Conservation (phyloP, 2,113 vertebrate genomes). For the Anguilla japonica region DNA sequence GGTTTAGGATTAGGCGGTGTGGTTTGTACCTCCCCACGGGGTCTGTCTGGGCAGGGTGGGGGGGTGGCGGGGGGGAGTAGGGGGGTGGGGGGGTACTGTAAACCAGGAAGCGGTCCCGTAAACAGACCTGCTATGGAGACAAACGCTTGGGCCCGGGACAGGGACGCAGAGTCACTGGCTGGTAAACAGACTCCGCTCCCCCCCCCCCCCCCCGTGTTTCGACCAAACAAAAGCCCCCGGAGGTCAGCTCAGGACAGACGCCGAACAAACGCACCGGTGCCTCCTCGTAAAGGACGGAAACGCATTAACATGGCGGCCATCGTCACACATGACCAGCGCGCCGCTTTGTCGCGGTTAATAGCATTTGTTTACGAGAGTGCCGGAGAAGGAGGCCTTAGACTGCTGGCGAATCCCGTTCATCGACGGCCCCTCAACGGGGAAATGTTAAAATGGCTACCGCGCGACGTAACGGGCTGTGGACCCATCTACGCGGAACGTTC, state of each 20-base stretch:
- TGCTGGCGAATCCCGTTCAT: not conserved
- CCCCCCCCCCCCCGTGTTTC: conserved; percentile 7
- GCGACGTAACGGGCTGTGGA: not conserved
- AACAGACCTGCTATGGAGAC: conserved; percentile 72
- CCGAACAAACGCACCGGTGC: not conserved
- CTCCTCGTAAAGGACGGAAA: not conserved
- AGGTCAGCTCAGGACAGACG: not conserved
- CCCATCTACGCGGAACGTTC: not conserved
- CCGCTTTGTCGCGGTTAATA: not conserved
- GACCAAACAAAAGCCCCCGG: not conserved
- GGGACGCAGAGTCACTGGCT: conserved; percentile 19
- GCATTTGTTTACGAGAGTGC: not conserved
- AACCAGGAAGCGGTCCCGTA: conserved; percentile 65
- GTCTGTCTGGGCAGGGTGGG: conserved; percentile 29
- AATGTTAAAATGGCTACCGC: not conserved
- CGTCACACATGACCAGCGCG: not conserved
- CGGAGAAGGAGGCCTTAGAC: not conserved
- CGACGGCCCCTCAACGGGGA: not conserved
- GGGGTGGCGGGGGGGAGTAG: not conserved
- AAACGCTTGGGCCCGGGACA: conserved; percentile 47
- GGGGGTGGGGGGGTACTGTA: conserved; percentile 21
- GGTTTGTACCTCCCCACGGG: conserved; percentile 26
- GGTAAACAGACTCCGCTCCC: conserved; percentile 33
- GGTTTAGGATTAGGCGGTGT: conserved; percentile 17
- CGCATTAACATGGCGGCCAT: not conserved